Evolutionary conservation across 92 coral and sea anemone genomes (phyloP).

Genomic region (Montipora capitata): DNA sequence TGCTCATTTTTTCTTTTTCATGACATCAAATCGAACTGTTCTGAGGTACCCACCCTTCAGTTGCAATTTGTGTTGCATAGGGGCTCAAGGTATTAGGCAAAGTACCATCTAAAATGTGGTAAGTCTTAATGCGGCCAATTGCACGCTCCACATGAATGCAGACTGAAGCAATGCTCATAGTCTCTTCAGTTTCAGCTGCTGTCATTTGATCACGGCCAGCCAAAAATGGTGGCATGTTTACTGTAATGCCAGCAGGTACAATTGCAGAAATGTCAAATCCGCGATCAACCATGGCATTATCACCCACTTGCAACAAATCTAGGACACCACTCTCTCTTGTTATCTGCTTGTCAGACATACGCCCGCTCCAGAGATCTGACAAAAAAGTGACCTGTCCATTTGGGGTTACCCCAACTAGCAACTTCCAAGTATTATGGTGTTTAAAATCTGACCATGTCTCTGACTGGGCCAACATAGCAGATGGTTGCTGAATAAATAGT

Average conservation of each 20-base stretch:
- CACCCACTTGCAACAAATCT: slow-evolving; percentile 59
- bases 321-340: slow-evolving; percentile 68
- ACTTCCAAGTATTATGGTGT: slow-evolving; percentile 70
- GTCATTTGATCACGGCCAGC: slow-evolving; percentile 65
- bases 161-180: slow-evolving; percentile 64
- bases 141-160: slow-evolving; percentile 78
- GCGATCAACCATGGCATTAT: slow-evolving; percentile 79
- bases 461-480: slow-evolving; percentile 72
- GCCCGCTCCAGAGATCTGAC: slow-evolving; percentile 73
- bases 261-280: slow-evolving; percentile 77
- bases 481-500: slow-evolving; percentile 67
- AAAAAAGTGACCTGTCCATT: slow-evolving; percentile 68
- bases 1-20: slow-evolving; percentile 44
- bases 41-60: slow-evolving; percentile 32
- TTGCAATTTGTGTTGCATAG: slow-evolving; percentile 61
- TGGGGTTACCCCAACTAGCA: slow-evolving; percentile 55
- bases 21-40: slow-evolving; percentile 40
- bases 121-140: slow-evolving; percentile 72
- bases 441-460: slow-evolving; percentile 74
- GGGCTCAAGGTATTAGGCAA: slow-evolving; percentile 62
- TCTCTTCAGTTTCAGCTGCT: slow-evolving; percentile 63
- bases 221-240: slow-evolving; percentile 82
- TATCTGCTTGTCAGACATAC: slow-evolving; percentile 69
- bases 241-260: slow-evolving; percentile 64
- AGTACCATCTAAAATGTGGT: slow-evolving; percentile 67